Conservation (phyloP, 2,888 invertebrate genomes). For the Ophion obscuratus region DNA sequence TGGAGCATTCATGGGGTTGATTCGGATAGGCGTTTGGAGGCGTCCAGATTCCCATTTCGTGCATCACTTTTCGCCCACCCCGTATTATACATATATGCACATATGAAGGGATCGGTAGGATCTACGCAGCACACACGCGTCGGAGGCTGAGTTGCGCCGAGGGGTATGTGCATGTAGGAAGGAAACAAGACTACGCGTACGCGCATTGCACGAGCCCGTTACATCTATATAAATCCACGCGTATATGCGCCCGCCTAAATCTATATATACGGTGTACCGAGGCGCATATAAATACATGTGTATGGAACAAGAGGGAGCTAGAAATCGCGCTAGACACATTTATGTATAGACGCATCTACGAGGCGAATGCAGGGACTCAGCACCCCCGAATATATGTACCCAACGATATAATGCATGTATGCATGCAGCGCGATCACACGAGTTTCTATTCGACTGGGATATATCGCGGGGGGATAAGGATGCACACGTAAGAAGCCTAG, state of each 20-base stretch:
- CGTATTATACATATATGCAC: conserved; percentile 15
- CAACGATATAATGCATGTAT: conserved; percentile 68
- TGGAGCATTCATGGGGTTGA: too few species aligned
- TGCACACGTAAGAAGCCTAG: conserved; percentile 49
- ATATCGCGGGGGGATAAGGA: conserved; percentile 41
- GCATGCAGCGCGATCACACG: conserved; percentile 66
- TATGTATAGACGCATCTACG: conserved; percentile 25
- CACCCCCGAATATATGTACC: conserved; percentile 63
- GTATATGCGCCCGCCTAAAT: background rate
- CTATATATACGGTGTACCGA: background rate
- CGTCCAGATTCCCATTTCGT: too few species aligned
- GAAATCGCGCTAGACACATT: conserved; percentile 39
- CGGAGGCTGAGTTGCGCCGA: conserved; percentile 41
- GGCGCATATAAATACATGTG: conserved; percentile 7
- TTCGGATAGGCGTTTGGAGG: too few species aligned
- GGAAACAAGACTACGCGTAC: conserved; percentile 20
- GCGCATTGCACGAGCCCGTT: background rate
- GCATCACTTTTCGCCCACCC: background rate
- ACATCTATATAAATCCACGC: conserved; percentile 5
- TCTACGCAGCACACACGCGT: conserved; percentile 22
- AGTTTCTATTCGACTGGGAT: conserved; percentile 62
- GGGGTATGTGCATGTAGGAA: conserved; percentile 42
- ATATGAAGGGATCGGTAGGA: conserved; percentile 43
- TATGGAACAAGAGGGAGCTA: conserved; percentile 20
- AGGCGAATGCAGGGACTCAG: conserved; percentile 54